Evolutionary conservation across 2,888 invertebrate species (phyloP), one percentile per base, ranked within the genome.

Genomic region (Trichopria drosophilae): DNA sequence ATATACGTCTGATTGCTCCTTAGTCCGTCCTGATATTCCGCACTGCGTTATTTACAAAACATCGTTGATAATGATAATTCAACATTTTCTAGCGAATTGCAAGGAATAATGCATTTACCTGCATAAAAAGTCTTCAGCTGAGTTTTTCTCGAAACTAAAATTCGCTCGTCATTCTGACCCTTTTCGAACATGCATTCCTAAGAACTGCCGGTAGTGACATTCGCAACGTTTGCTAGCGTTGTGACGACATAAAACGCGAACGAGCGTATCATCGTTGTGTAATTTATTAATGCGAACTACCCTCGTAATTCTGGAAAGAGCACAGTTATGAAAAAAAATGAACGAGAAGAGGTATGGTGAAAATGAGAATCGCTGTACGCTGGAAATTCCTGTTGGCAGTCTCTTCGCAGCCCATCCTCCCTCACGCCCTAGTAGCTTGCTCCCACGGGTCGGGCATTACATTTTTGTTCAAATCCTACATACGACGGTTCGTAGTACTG

Each of bases 391-490:
- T n/a, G 29, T 22, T n/a, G 36, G 13, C 18, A 15, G 41, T 28
- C 22, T 4, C 18, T 15, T 23, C 23, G 16, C 26, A 18, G 18
- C 16, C 26, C 31, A 5, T 24, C 34, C n/a, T 23, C 16, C 26
- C 12, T 43, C 12, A 13, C 23, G 18, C 6, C n/a, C 6, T 10
- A 4, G 20, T 22, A 19, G 12, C 31, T 22, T n/a, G 16, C 18
- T 47, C 34, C 47, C 37, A 12, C 6, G 40, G 24, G 20, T 34
- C 12, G 19, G 16, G 16, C 47, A 19, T 47, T 47, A 40, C 47
- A 47, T 40, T 47, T 47, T 47, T 47, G 47, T 39, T 39, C 32
- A 26, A n/a, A n/a, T n/a, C n/a, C n/a, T n/a, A n/a, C n/a, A n/a
- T n/a, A n/a, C n/a, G n/a, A n/a, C n/a, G n/a, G n/a, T n/a, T n/a